Conservation (phyloP, 92 coral and sea anemone genomes). For the Epizoanthus scotinus region DNA sequence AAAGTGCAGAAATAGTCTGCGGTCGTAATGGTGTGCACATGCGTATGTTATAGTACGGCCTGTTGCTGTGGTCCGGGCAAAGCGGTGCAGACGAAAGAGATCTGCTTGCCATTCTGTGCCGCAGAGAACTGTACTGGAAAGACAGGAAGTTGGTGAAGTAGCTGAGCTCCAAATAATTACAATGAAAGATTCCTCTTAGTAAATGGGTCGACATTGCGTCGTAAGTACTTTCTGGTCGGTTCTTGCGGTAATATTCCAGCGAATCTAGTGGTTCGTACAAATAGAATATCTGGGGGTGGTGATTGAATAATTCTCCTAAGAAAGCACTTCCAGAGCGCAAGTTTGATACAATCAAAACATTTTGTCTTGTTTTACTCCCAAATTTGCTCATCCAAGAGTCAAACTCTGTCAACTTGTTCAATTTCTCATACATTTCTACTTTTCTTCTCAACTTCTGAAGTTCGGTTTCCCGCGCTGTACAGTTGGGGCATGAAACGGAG, state of each 20-base stretch:
- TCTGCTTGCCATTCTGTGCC: constrained; percentile 83
- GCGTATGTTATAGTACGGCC: constrained; percentile 70
- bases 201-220: constrained; percentile 85
- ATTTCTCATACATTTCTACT: constrained; percentile 63
- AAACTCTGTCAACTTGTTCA: constrained; percentile 73
- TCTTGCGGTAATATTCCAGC: constrained; percentile 74
- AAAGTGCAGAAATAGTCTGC: constrained; percentile 79
- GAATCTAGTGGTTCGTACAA: constrained; percentile 82
- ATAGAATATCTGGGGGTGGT: constrained; percentile 80
- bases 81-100: constrained; percentile 91
- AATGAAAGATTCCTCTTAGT: constrained; percentile 79
- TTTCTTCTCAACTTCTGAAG: constrained; percentile 50
- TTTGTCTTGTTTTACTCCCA: constrained; percentile 87
- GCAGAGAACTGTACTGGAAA: constrained; percentile 78
- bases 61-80: constrained; percentile 68
- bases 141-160: constrained; percentile 86
- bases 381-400: constrained; percentile 81
- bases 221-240: constrained; percentile 86
- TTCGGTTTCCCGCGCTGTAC: constrained; percentile 42
- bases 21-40: constrained; percentile 85
- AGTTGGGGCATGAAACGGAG: constrained; percentile 33
- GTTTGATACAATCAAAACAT: constrained; percentile 71
- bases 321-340: constrained; percentile 80
- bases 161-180: constrained; percentile 76
- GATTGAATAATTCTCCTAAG: constrained; percentile 93